phyloP scores from a whole-genome alignment of 2,797 vertebrate genomes.

The Prionace glauca region DNA sequence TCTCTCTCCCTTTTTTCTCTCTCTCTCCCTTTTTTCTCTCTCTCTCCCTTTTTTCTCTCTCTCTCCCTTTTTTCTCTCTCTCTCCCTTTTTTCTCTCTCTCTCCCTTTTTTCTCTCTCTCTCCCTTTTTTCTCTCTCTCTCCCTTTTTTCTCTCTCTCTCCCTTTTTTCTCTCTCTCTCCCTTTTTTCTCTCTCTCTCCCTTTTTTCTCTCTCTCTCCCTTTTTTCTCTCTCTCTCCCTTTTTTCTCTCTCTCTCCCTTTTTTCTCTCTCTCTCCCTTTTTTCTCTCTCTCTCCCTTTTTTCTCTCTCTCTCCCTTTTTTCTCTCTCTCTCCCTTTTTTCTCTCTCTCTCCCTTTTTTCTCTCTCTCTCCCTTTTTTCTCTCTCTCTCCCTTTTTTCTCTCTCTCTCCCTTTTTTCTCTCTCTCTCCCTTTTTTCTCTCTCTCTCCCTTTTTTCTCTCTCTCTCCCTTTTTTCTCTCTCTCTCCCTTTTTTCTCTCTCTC shows the following conservation, averaged over 20 bases:
- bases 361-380: too few species aligned
- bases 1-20: not conserved
- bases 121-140: not conserved
- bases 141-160: not conserved
- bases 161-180: not conserved
- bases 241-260: too few species aligned
- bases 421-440: not conserved
- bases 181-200: too few species aligned
- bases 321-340: not conserved
- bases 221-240: too few species aligned
- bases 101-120: not conserved
- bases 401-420: not conserved
- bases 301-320: too few species aligned
- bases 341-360: too few species aligned
- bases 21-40: not conserved
- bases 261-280: too few species aligned
- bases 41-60: not conserved
- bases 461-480: not conserved
- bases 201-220: not conserved
- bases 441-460: not conserved
- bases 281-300: fast-evolving
- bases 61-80: not conserved
- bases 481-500: too few species aligned
- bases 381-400: too few species aligned
- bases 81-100: not conserved